Conservation (phyloP, 2,888 invertebrate species). For the Sinopyrophorus schimmeli region DNA sequence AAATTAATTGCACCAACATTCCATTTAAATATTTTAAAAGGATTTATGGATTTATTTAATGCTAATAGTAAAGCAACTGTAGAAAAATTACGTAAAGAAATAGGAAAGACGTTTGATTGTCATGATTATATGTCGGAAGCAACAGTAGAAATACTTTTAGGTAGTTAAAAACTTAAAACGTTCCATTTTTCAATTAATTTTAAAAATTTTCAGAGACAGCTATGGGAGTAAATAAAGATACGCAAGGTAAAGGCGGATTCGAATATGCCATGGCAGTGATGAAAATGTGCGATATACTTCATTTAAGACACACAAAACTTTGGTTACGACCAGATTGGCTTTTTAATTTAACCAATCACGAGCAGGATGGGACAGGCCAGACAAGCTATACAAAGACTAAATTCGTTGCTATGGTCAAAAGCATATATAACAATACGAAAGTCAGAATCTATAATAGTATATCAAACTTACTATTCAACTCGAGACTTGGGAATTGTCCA, state of each 20-base stretch:
- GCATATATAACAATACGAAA: no score
- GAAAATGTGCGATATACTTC: conserved; percentile 62
- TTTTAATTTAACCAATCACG: conserved; percentile 56
- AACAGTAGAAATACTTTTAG: conserved; percentile 59
- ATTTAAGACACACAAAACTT: conserved; percentile 57
- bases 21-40: conserved; percentile 57
- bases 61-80: conserved; percentile 55
- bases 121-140: conserved; percentile 58
- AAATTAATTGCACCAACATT: conserved; percentile 61
- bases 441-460: no score
- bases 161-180: conserved; percentile 39
- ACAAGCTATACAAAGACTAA: no score
- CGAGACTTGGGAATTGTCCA: no score
- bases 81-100: conserved; percentile 49
- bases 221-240: conserved; percentile 58
- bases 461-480: no score
- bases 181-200: neutral
- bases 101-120: conserved; percentile 57
- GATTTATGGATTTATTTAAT: conserved; percentile 58
- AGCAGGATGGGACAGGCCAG: no score
- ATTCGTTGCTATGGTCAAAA: no score
- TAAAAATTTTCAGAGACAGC: conserved; percentile 59
- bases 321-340: conserved; percentile 55
- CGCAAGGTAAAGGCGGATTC: conserved; percentile 57
- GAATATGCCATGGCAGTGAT: conserved; percentile 62